A percentile compares a stretch with the other conserved stretches of the same genome.
phyloP scores from a whole-genome alignment of 2,797 vertebrate genomes.

The Trachops cirrhosus region DNA sequence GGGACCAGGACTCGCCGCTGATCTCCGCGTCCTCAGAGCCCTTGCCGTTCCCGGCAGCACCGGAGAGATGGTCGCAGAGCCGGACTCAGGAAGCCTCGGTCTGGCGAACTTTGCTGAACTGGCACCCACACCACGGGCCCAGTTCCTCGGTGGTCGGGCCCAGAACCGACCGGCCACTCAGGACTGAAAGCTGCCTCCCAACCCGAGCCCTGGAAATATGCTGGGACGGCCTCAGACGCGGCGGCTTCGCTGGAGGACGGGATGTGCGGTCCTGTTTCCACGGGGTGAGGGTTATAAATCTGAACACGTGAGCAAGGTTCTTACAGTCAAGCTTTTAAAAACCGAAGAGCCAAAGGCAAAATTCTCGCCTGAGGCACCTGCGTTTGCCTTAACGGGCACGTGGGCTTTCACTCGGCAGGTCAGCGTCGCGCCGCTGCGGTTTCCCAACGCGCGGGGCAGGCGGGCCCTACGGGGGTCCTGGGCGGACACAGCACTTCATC shows the following conservation, averaged over 20 bases:
- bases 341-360: neutral
- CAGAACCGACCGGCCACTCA: conserved; percentile 10
- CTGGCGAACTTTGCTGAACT: neutral
- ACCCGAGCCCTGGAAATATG: neutral
- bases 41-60: neutral
- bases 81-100: neutral
- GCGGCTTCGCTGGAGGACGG: neutral
- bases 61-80: neutral
- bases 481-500: too few species aligned
- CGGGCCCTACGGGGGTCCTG: neutral
- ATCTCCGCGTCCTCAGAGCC: neutral
- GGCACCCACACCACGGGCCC: neutral
- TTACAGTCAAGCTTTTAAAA: conserved; percentile 45
- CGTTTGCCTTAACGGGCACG: neutral
- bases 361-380: neutral
- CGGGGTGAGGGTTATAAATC: neutral
- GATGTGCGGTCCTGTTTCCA: conserved; percentile 26
- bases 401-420: neutral
- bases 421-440: neutral
- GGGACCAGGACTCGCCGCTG: neutral
- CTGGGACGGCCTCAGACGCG: neutral
- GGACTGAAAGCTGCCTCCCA: conserved; percentile 32
- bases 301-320: neutral
- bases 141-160: neutral
- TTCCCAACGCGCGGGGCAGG: neutral